Conservation (phyloP, 2,797 vertebrate genomes). For the Sarcoramphus papa region DNA sequence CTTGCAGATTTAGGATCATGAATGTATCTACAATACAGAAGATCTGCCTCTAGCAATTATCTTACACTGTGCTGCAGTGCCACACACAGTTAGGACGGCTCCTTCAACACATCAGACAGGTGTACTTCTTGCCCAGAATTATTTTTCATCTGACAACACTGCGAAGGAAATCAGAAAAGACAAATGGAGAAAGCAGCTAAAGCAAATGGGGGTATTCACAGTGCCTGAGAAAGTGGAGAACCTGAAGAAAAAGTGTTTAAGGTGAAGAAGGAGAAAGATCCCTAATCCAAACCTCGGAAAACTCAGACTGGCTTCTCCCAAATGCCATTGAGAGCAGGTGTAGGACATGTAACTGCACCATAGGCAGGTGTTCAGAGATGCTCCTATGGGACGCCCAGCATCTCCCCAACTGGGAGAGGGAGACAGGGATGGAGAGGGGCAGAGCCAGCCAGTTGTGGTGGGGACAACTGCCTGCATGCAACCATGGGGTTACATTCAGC, state of each 20-base stretch:
- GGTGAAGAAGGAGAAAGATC: neutral
- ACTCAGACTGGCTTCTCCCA: neutral
- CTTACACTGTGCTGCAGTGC: neutral
- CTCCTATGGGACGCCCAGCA: neutral
- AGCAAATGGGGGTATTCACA: neutral
- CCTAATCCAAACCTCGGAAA: neutral
- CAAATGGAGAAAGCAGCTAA: neutral
- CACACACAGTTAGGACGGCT: neutral
- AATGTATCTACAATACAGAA: neutral
- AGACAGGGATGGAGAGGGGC: neutral
- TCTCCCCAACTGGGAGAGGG: fast-evolving
- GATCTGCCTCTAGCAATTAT: neutral
- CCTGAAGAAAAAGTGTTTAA: neutral
- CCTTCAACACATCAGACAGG: neutral
- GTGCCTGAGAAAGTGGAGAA: neutral
- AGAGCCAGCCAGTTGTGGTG: neutral
- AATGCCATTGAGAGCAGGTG: neutral
- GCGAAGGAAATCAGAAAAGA: neutral
- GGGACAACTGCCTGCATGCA: neutral
- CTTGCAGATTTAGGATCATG: neutral
- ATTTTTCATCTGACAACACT: neutral
- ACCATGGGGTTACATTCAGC: neutral
- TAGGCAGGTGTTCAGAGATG: neutral
- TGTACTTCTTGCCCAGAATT: neutral
- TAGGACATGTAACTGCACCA: neutral